These are phyloP conservation scores for Tupiocoris notatus DNA, from an alignment of 2,888 invertebrate genomes.

Conservation along the genomic window DNA sequence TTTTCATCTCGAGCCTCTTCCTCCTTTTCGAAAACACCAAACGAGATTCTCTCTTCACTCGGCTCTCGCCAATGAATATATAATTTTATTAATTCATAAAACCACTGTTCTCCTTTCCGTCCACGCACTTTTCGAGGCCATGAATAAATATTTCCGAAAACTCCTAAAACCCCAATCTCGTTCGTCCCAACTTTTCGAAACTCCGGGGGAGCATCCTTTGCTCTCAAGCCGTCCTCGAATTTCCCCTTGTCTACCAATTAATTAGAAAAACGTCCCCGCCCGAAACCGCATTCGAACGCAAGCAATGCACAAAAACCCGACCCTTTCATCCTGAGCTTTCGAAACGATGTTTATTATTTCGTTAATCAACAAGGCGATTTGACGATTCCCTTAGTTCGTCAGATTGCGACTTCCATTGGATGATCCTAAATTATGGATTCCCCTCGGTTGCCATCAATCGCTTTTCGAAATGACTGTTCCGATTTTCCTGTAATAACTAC, in stretches of 20 bases:
- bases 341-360: conserved; percentile 38
- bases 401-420: too few relatives aligned
- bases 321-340: too few relatives aligned
- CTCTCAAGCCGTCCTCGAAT: conserved; percentile 13
- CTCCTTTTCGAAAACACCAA: conserved; percentile 2
- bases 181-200: conserved; percentile 15
- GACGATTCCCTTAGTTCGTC: conserved; percentile 37
- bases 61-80: conserved; percentile 44
- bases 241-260: conserved; percentile 38
- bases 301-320: too few relatives aligned
- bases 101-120: conserved; percentile 42
- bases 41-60: conserved; percentile 29
- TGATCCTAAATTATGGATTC: too few relatives aligned
- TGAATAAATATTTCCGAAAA: conserved; percentile 43
- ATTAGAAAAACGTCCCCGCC: conserved; percentile 39
- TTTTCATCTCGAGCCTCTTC: conserved; percentile 22
- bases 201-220: conserved; percentile 10
- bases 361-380: conserved; percentile 36
- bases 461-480: too few relatives aligned
- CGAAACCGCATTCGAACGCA: neutral
- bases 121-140: conserved; percentile 27
- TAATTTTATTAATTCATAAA: conserved; percentile 47
- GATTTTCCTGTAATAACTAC: too few relatives aligned
- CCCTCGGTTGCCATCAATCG: too few relatives aligned
- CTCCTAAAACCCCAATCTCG: conserved; percentile 9